Evolutionary conservation across 2,888 invertebrate genomes (phyloP).

Genomic region (Amphipoea oculea): DNA sequence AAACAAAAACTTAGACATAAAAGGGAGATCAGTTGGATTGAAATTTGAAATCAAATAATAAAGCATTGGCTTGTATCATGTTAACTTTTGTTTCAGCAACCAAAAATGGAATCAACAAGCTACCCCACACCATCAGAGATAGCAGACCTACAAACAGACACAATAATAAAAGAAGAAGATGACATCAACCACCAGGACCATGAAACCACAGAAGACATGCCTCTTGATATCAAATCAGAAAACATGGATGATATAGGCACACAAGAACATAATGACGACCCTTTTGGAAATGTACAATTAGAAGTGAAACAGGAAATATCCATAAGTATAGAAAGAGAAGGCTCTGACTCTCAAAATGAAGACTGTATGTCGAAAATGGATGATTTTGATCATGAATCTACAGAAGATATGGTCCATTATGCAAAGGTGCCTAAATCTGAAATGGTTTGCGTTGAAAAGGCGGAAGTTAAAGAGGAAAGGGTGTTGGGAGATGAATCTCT

Average conservation of each 20-base stretch:
- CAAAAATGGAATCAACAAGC: slow-evolving; percentile 48
- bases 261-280: slow-evolving; percentile 60
- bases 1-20: no score
- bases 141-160: slow-evolving; percentile 53
- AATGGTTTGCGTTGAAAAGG: slow-evolving; percentile 48
- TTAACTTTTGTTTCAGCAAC: slow-evolving; percentile 43
- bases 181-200: slow-evolving; percentile 41
- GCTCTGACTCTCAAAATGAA: slow-evolving; percentile 36
- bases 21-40: no score
- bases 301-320: slow-evolving; percentile 73
- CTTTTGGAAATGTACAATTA: slow-evolving; percentile 72
- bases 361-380: slow-evolving; percentile 32
- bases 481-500: slow-evolving; percentile 66
- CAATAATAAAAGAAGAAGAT: slow-evolving; percentile 57
- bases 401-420: slow-evolving; percentile 49
- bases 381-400: slow-evolving; percentile 35
- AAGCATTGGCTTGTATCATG: background rate
- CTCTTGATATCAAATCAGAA: slow-evolving; percentile 70
- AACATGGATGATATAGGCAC: slow-evolving; percentile 61
- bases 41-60: background rate
- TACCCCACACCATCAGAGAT: slow-evolving; percentile 42
- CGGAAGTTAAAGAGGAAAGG: slow-evolving; percentile 75
- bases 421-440: slow-evolving; percentile 57
- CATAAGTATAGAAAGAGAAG: slow-evolving; percentile 55
- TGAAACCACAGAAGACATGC: slow-evolving; percentile 51